phyloP scores from a whole-genome alignment of 2,888 invertebrate genomes.

The Hololepta plana region DNA sequence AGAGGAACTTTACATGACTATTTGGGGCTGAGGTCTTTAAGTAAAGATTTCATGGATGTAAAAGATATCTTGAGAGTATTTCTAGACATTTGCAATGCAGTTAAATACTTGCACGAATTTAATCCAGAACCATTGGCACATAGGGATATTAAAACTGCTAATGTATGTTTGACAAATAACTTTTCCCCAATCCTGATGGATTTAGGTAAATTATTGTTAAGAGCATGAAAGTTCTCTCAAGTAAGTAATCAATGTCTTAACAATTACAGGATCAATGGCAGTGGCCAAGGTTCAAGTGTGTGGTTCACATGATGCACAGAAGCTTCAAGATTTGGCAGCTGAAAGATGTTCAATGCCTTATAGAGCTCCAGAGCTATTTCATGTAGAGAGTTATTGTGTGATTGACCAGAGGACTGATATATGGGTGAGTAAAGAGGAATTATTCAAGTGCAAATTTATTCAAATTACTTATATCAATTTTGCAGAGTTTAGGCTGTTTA shows the following conservation, averaged over 20 bases:
- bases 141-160: slow-evolving; percentile 73
- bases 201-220: slow-evolving; percentile 41
- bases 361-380: slow-evolving; percentile 73
- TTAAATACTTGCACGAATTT: slow-evolving; percentile 54
- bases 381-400: slow-evolving; percentile 61
- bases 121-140: slow-evolving; percentile 60
- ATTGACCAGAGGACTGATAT: slow-evolving; percentile 75
- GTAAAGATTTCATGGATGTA: slow-evolving; percentile 40
- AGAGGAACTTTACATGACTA: slow-evolving; percentile 57
- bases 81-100: slow-evolving; percentile 51
- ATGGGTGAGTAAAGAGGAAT: slow-evolving; percentile 41
- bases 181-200: slow-evolving; percentile 65
- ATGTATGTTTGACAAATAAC: slow-evolving; percentile 57
- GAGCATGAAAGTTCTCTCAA: not conserved
- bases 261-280: slow-evolving; percentile 38
- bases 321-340: slow-evolving; percentile 60
- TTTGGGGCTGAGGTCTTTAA: slow-evolving; percentile 38
- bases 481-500: slow-evolving; percentile 68
- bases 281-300: slow-evolving; percentile 45
- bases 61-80: slow-evolving; percentile 51
- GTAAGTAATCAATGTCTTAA: slow-evolving; percentile 1
- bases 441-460: slow-evolving; percentile 1
- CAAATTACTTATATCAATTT: slow-evolving; percentile 4
- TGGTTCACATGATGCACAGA: slow-evolving; percentile 48
- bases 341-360: slow-evolving; percentile 80